Conservation (phyloP, 2,888 invertebrate genomes). For the Drosophila emarginata region DNA sequence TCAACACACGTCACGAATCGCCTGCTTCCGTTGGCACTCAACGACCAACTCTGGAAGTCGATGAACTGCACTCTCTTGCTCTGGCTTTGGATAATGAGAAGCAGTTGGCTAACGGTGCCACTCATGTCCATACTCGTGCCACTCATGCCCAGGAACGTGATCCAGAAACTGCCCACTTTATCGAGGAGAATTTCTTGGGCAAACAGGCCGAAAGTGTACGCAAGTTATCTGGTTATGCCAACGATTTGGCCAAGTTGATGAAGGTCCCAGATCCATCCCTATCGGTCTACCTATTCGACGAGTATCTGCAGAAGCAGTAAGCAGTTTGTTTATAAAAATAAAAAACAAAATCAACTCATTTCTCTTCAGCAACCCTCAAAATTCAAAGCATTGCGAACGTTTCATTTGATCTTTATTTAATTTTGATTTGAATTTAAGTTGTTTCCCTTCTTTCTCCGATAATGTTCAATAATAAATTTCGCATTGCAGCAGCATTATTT, state of each 20-base stretch:
- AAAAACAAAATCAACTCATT: constrained; percentile 37
- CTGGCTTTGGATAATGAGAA: constrained; percentile 90
- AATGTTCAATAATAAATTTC: constrained; percentile 59
- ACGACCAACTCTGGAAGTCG: constrained; percentile 70
- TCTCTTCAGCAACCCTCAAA: constrained; percentile 36
- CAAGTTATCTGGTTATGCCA: constrained; percentile 88
- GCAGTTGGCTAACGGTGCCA: constrained; percentile 86
- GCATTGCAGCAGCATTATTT: constrained; percentile 50
- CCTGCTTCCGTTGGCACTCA: constrained; percentile 48
- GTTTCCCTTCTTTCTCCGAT: constrained; percentile 46
- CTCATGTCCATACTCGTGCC: constrained; percentile 87
- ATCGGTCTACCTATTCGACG: constrained; percentile 89
- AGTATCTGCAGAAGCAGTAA: constrained; percentile 83
- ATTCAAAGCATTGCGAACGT: constrained; percentile 33
- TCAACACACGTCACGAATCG: constrained; percentile 80
- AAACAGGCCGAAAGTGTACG: constrained; percentile 87
- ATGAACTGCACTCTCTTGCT: constrained; percentile 88
- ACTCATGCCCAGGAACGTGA: constrained; percentile 84
- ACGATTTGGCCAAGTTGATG: constrained; percentile 88
- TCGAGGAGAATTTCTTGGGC: constrained; percentile 90
- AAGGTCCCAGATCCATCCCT: constrained; percentile 85
- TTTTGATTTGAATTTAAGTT: constrained; percentile 29
- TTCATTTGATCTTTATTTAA: constrained; percentile 22
- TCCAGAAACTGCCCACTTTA: constrained; percentile 88
- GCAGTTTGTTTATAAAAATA: constrained; percentile 33